Conservation (phyloP, 1,140 invertebrate species). For the Zaprionus tsacasi region DNA sequence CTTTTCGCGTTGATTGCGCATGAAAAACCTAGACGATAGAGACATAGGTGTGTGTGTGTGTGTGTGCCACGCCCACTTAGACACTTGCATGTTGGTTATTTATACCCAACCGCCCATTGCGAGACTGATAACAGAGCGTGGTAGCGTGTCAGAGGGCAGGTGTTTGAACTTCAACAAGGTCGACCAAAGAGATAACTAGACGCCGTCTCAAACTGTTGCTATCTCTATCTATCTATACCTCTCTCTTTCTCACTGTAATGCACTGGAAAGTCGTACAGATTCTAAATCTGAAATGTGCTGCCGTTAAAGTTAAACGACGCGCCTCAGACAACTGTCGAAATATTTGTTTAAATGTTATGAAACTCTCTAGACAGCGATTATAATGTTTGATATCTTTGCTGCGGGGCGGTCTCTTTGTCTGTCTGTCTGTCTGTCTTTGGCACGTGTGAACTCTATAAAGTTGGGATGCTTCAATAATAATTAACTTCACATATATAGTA, state of each 20-base stretch:
- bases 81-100: conserved; percentile 57
- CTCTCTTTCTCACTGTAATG: not conserved
- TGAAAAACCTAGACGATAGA: conserved; percentile 6
- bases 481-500: conserved; percentile 3
- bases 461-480: conserved; percentile 12
- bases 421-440: not conserved
- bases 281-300: not conserved
- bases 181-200: conserved; percentile 46
- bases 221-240: not conserved
- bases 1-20: conserved; percentile 54
- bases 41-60: not conserved
- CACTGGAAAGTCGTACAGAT: not conserved
- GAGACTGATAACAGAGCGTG: conserved; percentile 62
- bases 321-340: conserved; percentile 2
- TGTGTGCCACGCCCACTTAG: conserved; percentile 54
- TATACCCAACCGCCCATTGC: conserved; percentile 34
- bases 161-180: conserved; percentile 76
- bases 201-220: not conserved
- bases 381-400: not conserved
- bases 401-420: not conserved
- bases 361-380: not conserved
- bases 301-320: not conserved
- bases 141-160: conserved; percentile 74
- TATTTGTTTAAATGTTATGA: not conserved
- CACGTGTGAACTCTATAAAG: not conserved